Evolutionary conservation across 1,140 invertebrate genomes (phyloP).

Genomic region (Zaprionus gabonicus): DNA sequence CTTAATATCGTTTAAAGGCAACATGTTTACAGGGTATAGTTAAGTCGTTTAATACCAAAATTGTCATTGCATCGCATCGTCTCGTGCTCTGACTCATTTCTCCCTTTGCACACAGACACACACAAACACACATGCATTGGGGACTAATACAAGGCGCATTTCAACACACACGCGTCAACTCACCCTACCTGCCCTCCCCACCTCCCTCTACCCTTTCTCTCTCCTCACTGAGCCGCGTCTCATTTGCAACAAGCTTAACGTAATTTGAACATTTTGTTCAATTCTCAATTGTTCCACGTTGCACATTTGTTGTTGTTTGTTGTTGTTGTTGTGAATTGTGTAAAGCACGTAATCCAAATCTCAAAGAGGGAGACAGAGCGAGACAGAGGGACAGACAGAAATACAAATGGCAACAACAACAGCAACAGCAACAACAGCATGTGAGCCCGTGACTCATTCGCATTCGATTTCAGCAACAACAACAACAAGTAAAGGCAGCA

Average conservation of each 20-base stretch:
- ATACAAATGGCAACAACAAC: constrained; percentile 8
- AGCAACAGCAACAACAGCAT: constrained; percentile 10
- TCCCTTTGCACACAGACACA: constrained; percentile 9
- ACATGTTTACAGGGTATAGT: neutral
- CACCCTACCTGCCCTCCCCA: neutral
- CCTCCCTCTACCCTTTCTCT: neutral
- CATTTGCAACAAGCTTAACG: constrained; percentile 49
- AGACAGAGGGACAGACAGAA: constrained; percentile 21
- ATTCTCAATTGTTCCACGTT: constrained; percentile 56
- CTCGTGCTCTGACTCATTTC: constrained; percentile 16
- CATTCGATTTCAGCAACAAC: constrained; percentile 26
- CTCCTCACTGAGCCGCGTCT: constrained; percentile 16
- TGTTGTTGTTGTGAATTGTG: constrained; percentile 4
- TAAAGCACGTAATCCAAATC: constrained; percentile 45
- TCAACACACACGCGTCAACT: constrained; percentile 4
- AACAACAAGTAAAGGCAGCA: constrained; percentile 3
- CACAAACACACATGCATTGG: neutral
- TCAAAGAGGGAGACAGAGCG: constrained; percentile 6
- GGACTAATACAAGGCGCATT: neutral
- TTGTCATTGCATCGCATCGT: constrained; percentile 25
- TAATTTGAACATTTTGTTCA: constrained; percentile 45
- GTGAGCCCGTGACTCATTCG: constrained; percentile 33
- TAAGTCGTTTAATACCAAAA: neutral
- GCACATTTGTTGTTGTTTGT: constrained; percentile 12
- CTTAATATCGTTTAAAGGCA: too few species aligned